Evolutionary conservation across 2,797 vertebrate genomes (phyloP).

Genomic region (Paramormyrops hopkinsi): DNA sequence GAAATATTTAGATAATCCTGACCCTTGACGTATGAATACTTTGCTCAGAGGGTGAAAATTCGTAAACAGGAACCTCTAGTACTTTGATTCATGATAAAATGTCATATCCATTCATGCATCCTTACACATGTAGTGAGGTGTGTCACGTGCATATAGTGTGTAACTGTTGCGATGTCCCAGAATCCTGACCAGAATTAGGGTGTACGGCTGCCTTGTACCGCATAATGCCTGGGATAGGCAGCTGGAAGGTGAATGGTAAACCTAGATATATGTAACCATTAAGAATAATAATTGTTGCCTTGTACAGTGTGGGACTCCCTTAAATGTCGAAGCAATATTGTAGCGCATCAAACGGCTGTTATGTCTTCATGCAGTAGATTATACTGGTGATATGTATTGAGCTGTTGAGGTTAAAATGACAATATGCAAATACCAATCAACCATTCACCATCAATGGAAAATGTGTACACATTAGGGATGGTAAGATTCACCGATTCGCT

Average conservation of each 20-base stretch:
- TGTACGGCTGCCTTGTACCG: not conserved
- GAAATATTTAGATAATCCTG: not conserved
- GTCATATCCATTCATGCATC: not conserved
- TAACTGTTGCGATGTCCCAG: not conserved
- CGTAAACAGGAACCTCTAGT: not conserved
- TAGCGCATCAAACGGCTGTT: not conserved
- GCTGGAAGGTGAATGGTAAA: not conserved
- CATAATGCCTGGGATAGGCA: not conserved
- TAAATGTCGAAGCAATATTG: not conserved
- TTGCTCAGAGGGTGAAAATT: not conserved
- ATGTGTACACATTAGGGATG: not conserved
- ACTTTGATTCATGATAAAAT: not conserved
- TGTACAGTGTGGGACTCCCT: not conserved
- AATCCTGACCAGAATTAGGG: not conserved
- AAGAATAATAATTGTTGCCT: not conserved
- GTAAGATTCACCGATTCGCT: not conserved
- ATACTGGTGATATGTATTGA: not conserved
- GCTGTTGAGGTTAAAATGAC: not conserved
- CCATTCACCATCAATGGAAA: not conserved
- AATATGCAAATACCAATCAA: not conserved
- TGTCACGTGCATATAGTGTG: not conserved
- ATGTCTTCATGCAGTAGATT: not conserved
- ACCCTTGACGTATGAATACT: not conserved
- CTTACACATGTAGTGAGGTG: not conserved
- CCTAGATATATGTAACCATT: not conserved